Base-by-base conservation (phyloP, 2,113 vertebrate species). In the Nerophis lumbriciformis region DNA sequence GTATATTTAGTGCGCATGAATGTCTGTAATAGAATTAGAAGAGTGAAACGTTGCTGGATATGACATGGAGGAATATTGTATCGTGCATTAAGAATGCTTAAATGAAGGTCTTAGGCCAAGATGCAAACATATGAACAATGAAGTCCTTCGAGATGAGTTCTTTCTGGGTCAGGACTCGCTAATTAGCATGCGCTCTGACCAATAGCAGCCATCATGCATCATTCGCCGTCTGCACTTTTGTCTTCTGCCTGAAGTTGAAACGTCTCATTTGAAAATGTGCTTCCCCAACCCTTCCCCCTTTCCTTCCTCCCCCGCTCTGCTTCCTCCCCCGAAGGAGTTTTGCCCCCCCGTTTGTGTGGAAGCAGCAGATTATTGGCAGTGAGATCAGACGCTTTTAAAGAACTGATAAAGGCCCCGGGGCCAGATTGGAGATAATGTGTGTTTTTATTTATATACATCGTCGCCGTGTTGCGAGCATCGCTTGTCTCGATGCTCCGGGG, bases 401-500 rank as follows among this genome's bases (percentile, higher is more conserved):
- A 74, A 78, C 75, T 69, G 73, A 76, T 75, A 58, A 59, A 76
- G 28, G 28, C 0, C 63, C 76, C 55, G 54, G 42, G 48, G 81
- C 67, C 62, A 74, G 44, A 73, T 68, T 69, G 71, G 6, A 58
- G 53, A 74, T 62, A 38, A 76, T 65, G 65, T 15, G 16, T 38
- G 56, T 73, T 78, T 75, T 68, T 81, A 75, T 81, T 75, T 77
- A 66, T 64, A 66, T 57, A 68, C 66, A 64, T 75, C 38, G 68
- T 68, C n/a, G 47, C 71, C 35, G 15, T 58, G n/a, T 52, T 69
- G 73, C 54, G 68, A 19, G 7, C 5, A 48, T 61, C 54, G 21
- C 53, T 66, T 0, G 35, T 55, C 59, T 71, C 8, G 0, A 39
- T 1, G 73, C 76, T 57, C 5, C 37, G 45, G 69, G 28, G 28